phyloP scores from a whole-genome alignment of 2,113 vertebrate species.

The Geococcyx californianus region DNA sequence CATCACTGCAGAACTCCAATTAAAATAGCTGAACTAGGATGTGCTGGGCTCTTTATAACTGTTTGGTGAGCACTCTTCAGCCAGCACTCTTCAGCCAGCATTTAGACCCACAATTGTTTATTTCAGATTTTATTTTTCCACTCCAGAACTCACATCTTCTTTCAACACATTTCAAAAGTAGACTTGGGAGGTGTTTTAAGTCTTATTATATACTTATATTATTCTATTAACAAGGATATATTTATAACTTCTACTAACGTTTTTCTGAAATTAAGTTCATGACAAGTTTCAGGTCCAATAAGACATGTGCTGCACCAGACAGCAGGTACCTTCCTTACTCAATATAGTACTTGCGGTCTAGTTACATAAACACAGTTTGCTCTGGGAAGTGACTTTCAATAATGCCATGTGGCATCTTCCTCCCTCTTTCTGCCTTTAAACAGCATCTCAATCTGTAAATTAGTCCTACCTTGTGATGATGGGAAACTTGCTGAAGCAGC shows the following conservation, averaged over 20 bases:
- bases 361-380: neutral
- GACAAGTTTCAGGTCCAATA: neutral
- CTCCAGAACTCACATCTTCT: neutral
- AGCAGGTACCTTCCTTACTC: neutral
- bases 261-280: neutral
- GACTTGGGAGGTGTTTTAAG: neutral
- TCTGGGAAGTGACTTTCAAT: neutral
- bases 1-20: neutral
- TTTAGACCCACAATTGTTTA: neutral
- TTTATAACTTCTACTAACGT: neutral
- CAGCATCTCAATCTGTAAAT: neutral
- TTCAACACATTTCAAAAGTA: neutral
- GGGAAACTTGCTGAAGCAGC: constrained; percentile 82
- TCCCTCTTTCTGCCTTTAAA: neutral
- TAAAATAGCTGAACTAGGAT: neutral
- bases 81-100: neutral
- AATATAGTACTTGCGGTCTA: neutral
- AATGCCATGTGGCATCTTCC: neutral
- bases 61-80: no score
- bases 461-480: constrained; percentile 81
- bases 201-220: neutral
- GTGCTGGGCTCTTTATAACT: neutral
- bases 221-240: neutral
- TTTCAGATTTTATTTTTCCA: neutral
- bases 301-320: neutral